Conservation (phyloP, 1,140 invertebrate genomes). For the Calephelis nemesis region DNA sequence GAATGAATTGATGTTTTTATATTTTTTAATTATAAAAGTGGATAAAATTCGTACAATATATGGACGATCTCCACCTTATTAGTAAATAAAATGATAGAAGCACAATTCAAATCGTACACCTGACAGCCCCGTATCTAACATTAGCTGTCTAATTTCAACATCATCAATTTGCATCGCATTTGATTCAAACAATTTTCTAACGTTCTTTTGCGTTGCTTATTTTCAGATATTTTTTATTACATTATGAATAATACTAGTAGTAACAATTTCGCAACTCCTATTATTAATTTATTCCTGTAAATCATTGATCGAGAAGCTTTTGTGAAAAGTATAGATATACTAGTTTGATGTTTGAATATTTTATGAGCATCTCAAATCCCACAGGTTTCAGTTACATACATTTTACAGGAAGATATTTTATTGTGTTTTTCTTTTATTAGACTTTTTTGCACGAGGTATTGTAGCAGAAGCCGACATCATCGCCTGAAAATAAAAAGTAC, state of each 20-base stretch:
- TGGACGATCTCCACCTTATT: too few relatives aligned
- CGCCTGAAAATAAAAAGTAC: slow-evolving; percentile 74
- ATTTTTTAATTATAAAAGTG: too few relatives aligned
- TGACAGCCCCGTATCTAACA: too few relatives aligned
- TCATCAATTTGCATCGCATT: too few relatives aligned
- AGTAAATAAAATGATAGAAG: too few relatives aligned
- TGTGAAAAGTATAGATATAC: neutral
- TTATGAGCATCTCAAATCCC: neutral
- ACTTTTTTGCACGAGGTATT: slow-evolving; percentile 77
- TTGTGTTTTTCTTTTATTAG: slow-evolving; percentile 78
- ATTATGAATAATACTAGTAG: too few relatives aligned
- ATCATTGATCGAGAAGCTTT: neutral
- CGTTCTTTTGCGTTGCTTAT: neutral
- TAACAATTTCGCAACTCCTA: neutral
- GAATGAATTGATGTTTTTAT: too few relatives aligned
- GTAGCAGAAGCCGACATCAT: slow-evolving; percentile 77
- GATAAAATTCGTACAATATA: too few relatives aligned
- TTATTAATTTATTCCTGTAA: neutral
- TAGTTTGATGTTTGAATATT: neutral
- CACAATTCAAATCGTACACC: too few relatives aligned
- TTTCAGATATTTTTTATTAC: neutral
- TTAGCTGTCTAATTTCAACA: too few relatives aligned
- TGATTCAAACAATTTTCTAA: too few relatives aligned
- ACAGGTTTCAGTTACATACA: slow-evolving; percentile 12
- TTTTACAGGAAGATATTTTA: slow-evolving; percentile 42